phyloP scores from a whole-genome alignment of 1,140 invertebrate genomes.

The Archegozetes longisetosus region DNA sequence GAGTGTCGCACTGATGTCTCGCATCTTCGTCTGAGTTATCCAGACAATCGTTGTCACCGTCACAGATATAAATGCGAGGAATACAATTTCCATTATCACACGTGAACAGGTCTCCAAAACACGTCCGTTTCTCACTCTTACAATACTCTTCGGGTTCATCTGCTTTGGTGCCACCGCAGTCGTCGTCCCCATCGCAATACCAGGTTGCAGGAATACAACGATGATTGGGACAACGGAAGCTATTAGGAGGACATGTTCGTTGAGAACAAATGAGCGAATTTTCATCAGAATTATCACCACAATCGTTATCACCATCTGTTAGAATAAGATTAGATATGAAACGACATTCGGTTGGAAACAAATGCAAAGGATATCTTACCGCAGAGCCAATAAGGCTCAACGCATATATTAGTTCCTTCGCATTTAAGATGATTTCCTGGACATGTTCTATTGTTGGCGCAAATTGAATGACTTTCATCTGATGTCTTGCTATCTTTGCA shows the following conservation, averaged over 20 bases:
- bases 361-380: slow-evolving; percentile 32
- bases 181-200: slow-evolving; percentile 78
- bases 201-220: slow-evolving; percentile 61
- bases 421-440: slow-evolving; percentile 73
- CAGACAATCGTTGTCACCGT: slow-evolving; percentile 74
- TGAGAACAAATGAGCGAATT: slow-evolving; percentile 72
- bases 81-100: slow-evolving; percentile 96
- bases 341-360: not conserved
- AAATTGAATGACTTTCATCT: slow-evolving; percentile 71
- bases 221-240: slow-evolving; percentile 44
- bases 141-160: slow-evolving; percentile 83
- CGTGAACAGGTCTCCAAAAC: slow-evolving; percentile 84
- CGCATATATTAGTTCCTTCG: slow-evolving; percentile 82
- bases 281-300: slow-evolving; percentile 89
- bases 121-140: slow-evolving; percentile 80
- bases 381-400: slow-evolving; percentile 86
- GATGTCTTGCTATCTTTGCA: slow-evolving; percentile 83
- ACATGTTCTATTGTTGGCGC: slow-evolving; percentile 64
- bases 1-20: slow-evolving; percentile 72
- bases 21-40: slow-evolving; percentile 83
- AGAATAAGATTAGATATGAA: not conserved
- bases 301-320: slow-evolving; percentile 65
- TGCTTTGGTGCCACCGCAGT: slow-evolving; percentile 62
- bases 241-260: slow-evolving; percentile 72
- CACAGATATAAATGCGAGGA: slow-evolving; percentile 89